phyloP scores from a whole-genome alignment of 2,113 vertebrate genomes.

The Python bivittatus region DNA sequence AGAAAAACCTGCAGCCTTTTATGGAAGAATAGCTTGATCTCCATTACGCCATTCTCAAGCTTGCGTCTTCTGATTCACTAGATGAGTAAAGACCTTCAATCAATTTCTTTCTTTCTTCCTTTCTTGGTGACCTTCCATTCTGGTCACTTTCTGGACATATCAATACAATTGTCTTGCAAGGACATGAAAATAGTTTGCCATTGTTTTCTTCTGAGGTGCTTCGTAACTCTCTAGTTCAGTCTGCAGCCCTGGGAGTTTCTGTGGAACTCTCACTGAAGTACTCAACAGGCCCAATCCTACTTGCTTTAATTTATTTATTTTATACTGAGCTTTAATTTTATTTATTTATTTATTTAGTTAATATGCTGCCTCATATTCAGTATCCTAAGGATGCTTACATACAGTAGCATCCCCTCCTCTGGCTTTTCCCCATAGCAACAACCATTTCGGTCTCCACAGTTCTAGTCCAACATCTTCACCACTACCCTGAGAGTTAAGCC shows the following conservation, averaged over 20 bases:
- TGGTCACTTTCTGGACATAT: neutral
- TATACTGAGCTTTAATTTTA: no score
- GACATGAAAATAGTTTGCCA: neutral
- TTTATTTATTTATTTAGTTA: no score
- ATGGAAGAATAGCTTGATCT: neutral
- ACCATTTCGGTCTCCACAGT: neutral
- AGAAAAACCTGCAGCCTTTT: neutral
- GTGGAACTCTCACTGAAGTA: neutral
- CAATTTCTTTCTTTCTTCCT: neutral
- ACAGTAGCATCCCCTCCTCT: neutral
- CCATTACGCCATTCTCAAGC: neutral
- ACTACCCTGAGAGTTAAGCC: neutral
- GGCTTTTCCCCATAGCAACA: neutral
- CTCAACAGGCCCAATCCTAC: neutral
- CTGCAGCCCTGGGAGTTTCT: neutral
- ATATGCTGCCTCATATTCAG: no score
- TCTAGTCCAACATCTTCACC: neutral
- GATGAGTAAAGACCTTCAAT: neutral
- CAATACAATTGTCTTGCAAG: neutral
- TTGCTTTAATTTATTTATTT: no score
- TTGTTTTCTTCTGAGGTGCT: neutral
- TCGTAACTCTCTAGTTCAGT: neutral
- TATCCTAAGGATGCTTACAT: no score
- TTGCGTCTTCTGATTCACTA: neutral
- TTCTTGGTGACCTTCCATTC: neutral